phyloP scores from a whole-genome alignment of 1,140 invertebrate genomes.

The Drosophila orosa region DNA sequence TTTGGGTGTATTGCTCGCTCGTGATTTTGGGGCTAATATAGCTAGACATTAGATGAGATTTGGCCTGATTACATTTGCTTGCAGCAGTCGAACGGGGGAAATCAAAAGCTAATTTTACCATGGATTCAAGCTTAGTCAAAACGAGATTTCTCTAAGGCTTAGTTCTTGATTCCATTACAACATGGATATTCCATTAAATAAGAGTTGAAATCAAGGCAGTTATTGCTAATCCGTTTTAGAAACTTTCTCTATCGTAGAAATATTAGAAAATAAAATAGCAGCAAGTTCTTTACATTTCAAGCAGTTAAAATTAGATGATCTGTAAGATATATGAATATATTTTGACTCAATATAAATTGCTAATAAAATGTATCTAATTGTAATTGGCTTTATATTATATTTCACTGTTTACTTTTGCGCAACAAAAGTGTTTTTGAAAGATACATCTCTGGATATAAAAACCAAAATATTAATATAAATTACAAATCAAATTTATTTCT shows the following conservation, averaged over 20 bases:
- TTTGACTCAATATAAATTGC: background rate
- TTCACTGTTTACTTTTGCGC: background rate
- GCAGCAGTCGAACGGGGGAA: slow-evolving; percentile 31
- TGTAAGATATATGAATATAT: background rate
- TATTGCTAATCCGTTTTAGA: no score
- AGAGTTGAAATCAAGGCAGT: background rate
- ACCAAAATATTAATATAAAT: background rate
- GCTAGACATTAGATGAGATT: slow-evolving; percentile 42
- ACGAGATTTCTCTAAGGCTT: slow-evolving; percentile 3
- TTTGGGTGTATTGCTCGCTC: slow-evolving; percentile 26
- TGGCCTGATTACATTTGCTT: slow-evolving; percentile 44
- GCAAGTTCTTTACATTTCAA: no score
- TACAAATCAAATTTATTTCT: background rate
- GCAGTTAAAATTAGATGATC: background rate
- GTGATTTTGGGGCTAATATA: slow-evolving; percentile 19
- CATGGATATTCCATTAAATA: background rate
- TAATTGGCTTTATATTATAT: background rate
- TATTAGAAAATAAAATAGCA: background rate
- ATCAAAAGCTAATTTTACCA: slow-evolving; percentile 33
- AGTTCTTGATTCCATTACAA: slow-evolving; percentile 1
- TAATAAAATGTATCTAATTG: background rate
- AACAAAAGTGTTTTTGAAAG: slow-evolving; percentile 4
- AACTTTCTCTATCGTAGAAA: no score
- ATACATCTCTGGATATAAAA: background rate
- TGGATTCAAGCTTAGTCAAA: slow-evolving; percentile 25